A percentile compares a stretch with the other conserved stretches of the same genome.
Evolutionary conservation across 1,140 invertebrate species (phyloP).

Genomic region (Diprion similis): DNA sequence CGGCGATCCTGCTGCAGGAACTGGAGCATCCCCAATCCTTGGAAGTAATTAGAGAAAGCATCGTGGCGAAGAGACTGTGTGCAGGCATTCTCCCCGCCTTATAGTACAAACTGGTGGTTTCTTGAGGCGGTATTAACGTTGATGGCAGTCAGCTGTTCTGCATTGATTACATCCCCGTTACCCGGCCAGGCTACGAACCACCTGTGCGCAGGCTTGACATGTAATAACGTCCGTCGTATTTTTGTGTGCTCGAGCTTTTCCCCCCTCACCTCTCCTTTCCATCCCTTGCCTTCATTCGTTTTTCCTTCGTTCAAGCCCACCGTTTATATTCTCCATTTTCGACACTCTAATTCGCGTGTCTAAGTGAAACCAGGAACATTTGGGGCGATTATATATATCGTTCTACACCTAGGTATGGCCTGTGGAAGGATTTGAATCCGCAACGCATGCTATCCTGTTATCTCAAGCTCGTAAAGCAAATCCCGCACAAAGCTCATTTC

Average conservation of each 20-base stretch:
- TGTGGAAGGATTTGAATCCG: too few species aligned
- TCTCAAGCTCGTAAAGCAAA: too few species aligned
- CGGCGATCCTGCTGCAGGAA: neutral
- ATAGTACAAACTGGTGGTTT: neutral
- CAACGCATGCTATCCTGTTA: too few species aligned
- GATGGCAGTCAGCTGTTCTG: slow-evolving; percentile 6
- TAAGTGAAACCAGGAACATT: too few species aligned
- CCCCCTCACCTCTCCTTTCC: too few species aligned
- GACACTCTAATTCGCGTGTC: too few species aligned
- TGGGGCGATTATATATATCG: too few species aligned
- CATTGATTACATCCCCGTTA: neutral
- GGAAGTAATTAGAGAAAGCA: neutral
- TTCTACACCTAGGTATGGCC: too few species aligned
- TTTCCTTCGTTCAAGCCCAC: too few species aligned
- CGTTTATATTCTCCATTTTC: too few species aligned
- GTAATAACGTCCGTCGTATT: neutral
- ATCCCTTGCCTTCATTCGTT: too few species aligned
- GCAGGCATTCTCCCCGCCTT: neutral
- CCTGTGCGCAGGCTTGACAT: neutral
- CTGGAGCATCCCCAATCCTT: neutral
- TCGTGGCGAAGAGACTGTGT: neutral
- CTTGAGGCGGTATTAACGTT: neutral
- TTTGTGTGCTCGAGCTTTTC: neutral
- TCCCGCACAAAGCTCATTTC: too few species aligned
- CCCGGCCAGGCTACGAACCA: neutral